Evolutionary conservation across 1,140 invertebrate species (phyloP), one percentile per base, ranked within the genome.

Genomic region (Papilio dardanus): DNA sequence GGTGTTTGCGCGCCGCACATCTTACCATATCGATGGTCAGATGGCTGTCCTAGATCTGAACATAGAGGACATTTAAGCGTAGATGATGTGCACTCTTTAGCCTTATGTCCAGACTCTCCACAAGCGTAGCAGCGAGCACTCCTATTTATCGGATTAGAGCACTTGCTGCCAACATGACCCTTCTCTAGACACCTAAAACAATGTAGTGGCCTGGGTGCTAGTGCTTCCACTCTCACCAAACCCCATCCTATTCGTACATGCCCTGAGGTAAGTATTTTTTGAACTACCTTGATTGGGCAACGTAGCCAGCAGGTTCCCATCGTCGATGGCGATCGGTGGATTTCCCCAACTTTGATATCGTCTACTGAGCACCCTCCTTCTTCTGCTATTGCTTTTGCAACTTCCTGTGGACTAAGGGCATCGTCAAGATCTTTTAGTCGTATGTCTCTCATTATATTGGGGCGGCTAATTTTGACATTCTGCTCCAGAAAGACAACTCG

Each of bases 151-250:
- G 2, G 0, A 31, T 42, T 78, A 7, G 79, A 40, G 42, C 77
- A 83, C 19, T 78, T 67, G 31, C 37, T n/a, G 3, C 79, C 54
- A 0, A 74, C 71, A 16, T 81, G 77, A 0, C 78, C 77, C 7
- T 33, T 42, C 19, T 80, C 75, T 3, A 77, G 24, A 31, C 79
- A 84, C 0, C 76, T 71, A 21, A 75, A 84, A 68, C 82, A 84
- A 8, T 79, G 75, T 24, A 80, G 42, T 1, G 77, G 75, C 42
- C 82, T 74, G 5, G 80, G 74, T n/a, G 16, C 21, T 12, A 80
- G 58, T 0, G 75, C 21, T 8, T 77, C 65, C 2, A 81, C 73
- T 33, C 81, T 66, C 1, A 73, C 75, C 16, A 58, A 74, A 2
- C 54, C 30, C 81, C 76, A 83, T 1, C 81, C 81, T 0, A 81